Percentiles rank a stretch among this genome's conserved stretches.
Conservation (phyloP, 2,797 vertebrate species). For the Clarias platycephalus region DNA sequence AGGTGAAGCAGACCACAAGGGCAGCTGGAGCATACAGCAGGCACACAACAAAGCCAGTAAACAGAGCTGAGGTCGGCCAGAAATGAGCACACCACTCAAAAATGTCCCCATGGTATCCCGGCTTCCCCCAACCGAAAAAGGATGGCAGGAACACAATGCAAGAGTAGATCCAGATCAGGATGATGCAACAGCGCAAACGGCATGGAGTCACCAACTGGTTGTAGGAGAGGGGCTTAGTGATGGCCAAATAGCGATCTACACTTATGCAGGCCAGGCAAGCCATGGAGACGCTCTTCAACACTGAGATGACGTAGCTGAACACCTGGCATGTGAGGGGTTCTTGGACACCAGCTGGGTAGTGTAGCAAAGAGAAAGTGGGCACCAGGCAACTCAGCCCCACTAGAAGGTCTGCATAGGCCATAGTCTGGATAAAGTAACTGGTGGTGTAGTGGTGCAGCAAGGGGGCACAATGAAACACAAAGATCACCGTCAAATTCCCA, state of each 20-base stretch:
- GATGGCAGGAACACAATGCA: conserved; percentile 93
- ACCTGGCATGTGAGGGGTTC: conserved; percentile 94
- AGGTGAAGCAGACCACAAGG: conserved; percentile 95
- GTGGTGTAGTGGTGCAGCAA: conserved; percentile 97
- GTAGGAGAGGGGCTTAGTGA: conserved; percentile 96
- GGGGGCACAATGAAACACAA: conserved; percentile 97
- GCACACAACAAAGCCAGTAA: conserved; percentile 96
- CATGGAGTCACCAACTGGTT: conserved; percentile 97
- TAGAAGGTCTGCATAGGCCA: conserved; percentile 97
- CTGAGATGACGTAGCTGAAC: conserved; percentile 97
- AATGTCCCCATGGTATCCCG: conserved; percentile 98
- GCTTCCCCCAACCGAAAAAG: conserved; percentile 98
- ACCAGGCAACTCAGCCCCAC: conserved; percentile 97
- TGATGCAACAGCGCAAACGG: conserved; percentile 90
- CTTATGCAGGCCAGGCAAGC: conserved; percentile 97
- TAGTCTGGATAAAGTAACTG: conserved; percentile 98
- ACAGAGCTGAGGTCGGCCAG: conserved; percentile 96
- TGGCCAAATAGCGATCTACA: conserved; percentile 95
- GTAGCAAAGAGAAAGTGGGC: conserved; percentile 92
- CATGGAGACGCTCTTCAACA: conserved; percentile 98
- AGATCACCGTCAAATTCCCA: conserved; percentile 95
- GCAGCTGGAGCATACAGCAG: conserved; percentile 95
- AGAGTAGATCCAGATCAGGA: conserved; percentile 95
- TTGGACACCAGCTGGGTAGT: conserved; percentile 89
- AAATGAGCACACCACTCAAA: conserved; percentile 97